phyloP scores from a whole-genome alignment of 1,140 invertebrate genomes.

The Tetragonula clypearis region DNA sequence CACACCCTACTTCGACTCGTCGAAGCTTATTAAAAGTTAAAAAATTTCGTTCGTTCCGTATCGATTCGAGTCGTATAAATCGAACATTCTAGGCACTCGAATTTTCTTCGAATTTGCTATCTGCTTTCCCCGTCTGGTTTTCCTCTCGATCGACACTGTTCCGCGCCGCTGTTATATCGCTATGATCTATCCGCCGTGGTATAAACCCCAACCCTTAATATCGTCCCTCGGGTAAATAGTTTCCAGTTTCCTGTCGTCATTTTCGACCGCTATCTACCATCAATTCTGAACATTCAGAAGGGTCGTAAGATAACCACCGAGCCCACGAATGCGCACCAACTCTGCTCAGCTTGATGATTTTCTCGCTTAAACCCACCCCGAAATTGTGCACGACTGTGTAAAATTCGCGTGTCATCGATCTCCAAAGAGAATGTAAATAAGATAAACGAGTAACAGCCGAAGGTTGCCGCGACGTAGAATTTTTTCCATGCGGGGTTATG shows the following conservation, averaged over 20 bases:
- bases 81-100: neutral
- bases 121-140: conserved; percentile 39
- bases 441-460: neutral
- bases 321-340: conserved; percentile 21
- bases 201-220: conserved; percentile 72
- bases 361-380: conserved; percentile 52
- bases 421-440: neutral
- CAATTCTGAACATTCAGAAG: conserved; percentile 67
- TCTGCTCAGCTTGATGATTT: conserved; percentile 52
- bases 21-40: conserved; percentile 63
- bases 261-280: conserved; percentile 65
- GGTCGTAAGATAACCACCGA: conserved; percentile 65
- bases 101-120: neutral
- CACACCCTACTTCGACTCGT: conserved; percentile 11
- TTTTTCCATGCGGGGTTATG: neutral
- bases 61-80: conserved; percentile 14
- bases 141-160: conserved; percentile 55
- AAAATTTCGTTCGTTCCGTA: conserved; percentile 44
- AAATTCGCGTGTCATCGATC: conserved; percentile 29
- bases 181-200: conserved; percentile 75
- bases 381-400: conserved; percentile 32
- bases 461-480: neutral
- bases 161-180: conserved; percentile 66
- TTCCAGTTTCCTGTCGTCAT: conserved; percentile 73
- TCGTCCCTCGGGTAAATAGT: conserved; percentile 78